Evolutionary conservation across 2,888 invertebrate genomes (phyloP), one percentile per base, ranked within the genome.

Genomic region (Acanthoscelides obtectus): DNA sequence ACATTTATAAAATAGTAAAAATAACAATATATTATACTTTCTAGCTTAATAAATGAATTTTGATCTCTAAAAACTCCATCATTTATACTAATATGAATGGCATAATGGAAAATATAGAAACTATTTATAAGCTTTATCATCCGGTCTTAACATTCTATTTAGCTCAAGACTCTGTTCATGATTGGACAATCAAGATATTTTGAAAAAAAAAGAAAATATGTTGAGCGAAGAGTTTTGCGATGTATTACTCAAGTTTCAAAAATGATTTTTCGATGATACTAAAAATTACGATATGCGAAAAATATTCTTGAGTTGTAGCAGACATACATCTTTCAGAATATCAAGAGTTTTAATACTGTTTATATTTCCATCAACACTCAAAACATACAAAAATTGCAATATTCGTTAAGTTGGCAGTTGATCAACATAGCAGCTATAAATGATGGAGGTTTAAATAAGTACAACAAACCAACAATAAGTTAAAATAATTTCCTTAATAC

Each of bases 381-480:
- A 45, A 12, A 12, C 45, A 45, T 45, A 45, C 17, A 45, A 12
- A 45, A 17, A 45, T 45, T 45, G 45, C 45, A 6, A 45, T 45
- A 6, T 12, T 45, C 12, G 45, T 6, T 45, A 6, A 45, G 1
- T 12, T 12, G 17, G 45, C 45, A 45, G 17, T 25, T 25, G 25
- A 25, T 5, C 6, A 3, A 45, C 45, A 12, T 45, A 45, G 8
- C 17, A 12, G 17, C 17, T 67, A 20, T 21, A 22, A 22, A 22
- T 67, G 22, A 67, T n/a, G 67, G 22, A 67, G 67, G 17, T 67
- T 22, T 17, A 67, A 67, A 67, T 70, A 73, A 72, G 73, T 71
- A 73, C 73, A 71, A 72, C 73, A 69, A 70, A 71, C 67, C 20
- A 68, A 75, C 69, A 72, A 72, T 72, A 64, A 68, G 69, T 70